Percentiles rank a stretch among this genome's conserved stretches.
phyloP scores from a whole-genome alignment of 2,797 vertebrate genomes.

The Pangasius larnaudii region DNA sequence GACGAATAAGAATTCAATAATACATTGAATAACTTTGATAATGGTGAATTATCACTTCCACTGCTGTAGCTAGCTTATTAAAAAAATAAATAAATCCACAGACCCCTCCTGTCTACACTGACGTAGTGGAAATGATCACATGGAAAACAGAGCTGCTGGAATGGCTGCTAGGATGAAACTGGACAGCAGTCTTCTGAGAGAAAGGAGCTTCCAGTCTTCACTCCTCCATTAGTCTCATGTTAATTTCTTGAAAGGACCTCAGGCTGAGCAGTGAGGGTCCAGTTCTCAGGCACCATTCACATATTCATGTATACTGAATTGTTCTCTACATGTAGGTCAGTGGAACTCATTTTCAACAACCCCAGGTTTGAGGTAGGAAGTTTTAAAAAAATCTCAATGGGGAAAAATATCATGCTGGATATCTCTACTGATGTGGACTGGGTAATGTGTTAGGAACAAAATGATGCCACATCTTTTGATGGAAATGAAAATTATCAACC shows the following conservation, averaged over 20 bases:
- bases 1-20: background rate
- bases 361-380: background rate
- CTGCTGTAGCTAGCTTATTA: background rate
- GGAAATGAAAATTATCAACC: too few relatives aligned
- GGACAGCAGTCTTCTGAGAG: background rate
- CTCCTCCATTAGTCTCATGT: background rate
- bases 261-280: background rate
- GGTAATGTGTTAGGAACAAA: too few relatives aligned
- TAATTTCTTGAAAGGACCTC: background rate
- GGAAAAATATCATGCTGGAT: too few relatives aligned
- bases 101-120: background rate
- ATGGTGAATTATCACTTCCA: background rate
- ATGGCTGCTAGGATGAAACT: background rate
- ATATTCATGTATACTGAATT: background rate
- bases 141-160: slow-evolving; percentile 26
- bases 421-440: too few relatives aligned
- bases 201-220: background rate
- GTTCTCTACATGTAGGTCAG: background rate
- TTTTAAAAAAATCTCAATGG: background rate
- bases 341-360: background rate
- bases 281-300: background rate
- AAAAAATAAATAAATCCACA: too few relatives aligned
- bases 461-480: too few relatives aligned
- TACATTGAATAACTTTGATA: background rate
- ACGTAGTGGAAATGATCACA: background rate